phyloP scores from a whole-genome alignment of 2,888 invertebrate species.

The Limenitis arthemis region DNA sequence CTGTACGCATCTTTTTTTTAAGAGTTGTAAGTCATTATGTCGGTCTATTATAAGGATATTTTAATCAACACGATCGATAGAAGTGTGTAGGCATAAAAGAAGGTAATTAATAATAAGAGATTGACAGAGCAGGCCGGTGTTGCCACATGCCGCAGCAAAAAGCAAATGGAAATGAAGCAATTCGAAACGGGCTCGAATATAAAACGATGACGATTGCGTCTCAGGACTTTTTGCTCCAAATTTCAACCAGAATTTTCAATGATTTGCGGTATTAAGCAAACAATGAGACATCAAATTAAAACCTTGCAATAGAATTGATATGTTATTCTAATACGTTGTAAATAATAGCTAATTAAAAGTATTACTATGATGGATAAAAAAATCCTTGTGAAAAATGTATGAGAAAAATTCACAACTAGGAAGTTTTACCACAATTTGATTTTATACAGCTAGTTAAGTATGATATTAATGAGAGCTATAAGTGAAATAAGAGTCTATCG shows the following conservation, averaged over 20 bases:
- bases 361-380: too few species aligned
- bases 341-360: too few species aligned
- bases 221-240: constrained; percentile 53
- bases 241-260: constrained; percentile 42
- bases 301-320: neutral
- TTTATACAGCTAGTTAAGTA: neutral
- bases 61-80: constrained; percentile 68
- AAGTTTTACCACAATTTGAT: too few species aligned
- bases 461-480: neutral
- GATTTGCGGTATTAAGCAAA: constrained; percentile 42
- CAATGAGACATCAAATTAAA: constrained; percentile 14
- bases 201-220: constrained; percentile 51
- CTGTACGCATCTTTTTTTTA: constrained; percentile 34
- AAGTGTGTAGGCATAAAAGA: constrained; percentile 59
- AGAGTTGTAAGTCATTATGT: constrained; percentile 43
- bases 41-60: constrained; percentile 66
- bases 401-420: neutral
- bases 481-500: constrained; percentile 3
- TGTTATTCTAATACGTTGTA: neutral
- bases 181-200: constrained; percentile 60
- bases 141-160: constrained; percentile 67
- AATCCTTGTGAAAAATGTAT: neutral
- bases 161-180: constrained; percentile 60
- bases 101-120: constrained; percentile 68
- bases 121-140: constrained; percentile 42